Evolutionary conservation across 2,797 vertebrate species (phyloP), one percentile per base, ranked within the genome.

Genomic region (Falco concolor): DNA sequence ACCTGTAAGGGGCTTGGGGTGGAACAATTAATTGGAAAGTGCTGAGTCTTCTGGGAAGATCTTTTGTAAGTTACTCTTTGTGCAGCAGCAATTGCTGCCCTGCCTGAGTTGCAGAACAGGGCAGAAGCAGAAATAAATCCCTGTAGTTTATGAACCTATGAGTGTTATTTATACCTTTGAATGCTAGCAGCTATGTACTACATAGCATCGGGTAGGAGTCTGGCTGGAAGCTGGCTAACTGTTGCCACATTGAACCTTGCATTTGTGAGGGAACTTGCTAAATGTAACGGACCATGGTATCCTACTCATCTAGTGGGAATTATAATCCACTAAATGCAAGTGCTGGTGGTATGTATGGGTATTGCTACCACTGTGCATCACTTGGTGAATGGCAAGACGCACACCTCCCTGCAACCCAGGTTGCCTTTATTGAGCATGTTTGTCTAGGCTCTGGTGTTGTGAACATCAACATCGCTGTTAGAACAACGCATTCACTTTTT

Each of bases 341-440:
- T 57, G 52, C 47, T 45, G 16, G 12, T 76, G 34, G 24, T 13
- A 36, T 16, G 42, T 5, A 11, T 50, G 32, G 15, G 25, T 25
- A 8, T 50, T 0, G 6, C 19, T 47, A 6, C 50, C 18, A 1
- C 23, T 28, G 47, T 10, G 59, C 20, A 24, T 64, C 45, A 1
- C n/a, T 22, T 0, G 0, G n/a, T 12, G 68, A 42, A 44, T 5
- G 12, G 40, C 12, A 15, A 79, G 54, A 20, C 1, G 5, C 6
- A 2, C 18, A 0, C 28, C 44, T 70, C 12, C 40, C 30, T 9
- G 30, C n/a, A 80, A 21, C 11, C 56, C 22, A 56, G 3, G 18
- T 20, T 85, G 50, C 52, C 28, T 54, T 47, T 60, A 24, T 10
- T 36, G 36, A 63, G 22, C 19, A 11, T 3, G 0, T 34, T 14